These are phyloP conservation scores for Trichogramma pretiosum DNA, from an alignment of 1,140 invertebrate species.

Conservation along the genomic window DNA sequence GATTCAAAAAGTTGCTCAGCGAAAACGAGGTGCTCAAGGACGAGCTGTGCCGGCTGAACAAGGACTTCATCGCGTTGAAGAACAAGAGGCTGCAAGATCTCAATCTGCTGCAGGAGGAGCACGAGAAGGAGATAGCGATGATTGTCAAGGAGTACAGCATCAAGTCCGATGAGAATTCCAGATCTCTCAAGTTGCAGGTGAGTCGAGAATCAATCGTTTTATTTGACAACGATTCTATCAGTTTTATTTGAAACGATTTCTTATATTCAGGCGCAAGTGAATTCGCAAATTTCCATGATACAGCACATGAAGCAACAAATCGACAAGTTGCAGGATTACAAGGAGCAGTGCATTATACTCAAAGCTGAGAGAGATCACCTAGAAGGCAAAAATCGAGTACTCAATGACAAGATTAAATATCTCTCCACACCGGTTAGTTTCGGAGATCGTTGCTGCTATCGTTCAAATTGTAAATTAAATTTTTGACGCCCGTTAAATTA, in stretches of 20 bases:
- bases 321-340: conserved; percentile 42
- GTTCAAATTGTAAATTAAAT: neutral
- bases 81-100: conserved; percentile 68
- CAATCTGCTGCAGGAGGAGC: conserved; percentile 65
- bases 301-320: conserved; percentile 48
- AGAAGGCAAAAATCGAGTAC: conserved; percentile 42
- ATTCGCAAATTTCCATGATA: conserved; percentile 48
- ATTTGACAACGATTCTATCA: no score
- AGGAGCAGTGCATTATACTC: conserved; percentile 48
- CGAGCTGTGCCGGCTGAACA: conserved; percentile 52
- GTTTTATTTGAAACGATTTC: neutral
- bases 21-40: conserved; percentile 53
- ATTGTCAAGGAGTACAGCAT: conserved; percentile 41
- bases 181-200: conserved; percentile 41
- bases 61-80: conserved; percentile 60
- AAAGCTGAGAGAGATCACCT: conserved; percentile 52
- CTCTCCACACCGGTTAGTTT: conserved; percentile 32
- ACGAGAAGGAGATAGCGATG: conserved; percentile 61
- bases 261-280: conserved; percentile 35
- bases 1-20: conserved; percentile 43
- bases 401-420: conserved; percentile 43
- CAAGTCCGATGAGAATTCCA: conserved; percentile 39
- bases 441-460: neutral
- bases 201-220: neutral
- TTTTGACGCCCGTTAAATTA: conserved; percentile 11